A percentile compares a stretch with the other conserved stretches of the same genome.
These are phyloP conservation scores for Aporophyla lueneburgensis DNA, from an alignment of 2,888 invertebrate species.

Conservation along the genomic window DNA sequence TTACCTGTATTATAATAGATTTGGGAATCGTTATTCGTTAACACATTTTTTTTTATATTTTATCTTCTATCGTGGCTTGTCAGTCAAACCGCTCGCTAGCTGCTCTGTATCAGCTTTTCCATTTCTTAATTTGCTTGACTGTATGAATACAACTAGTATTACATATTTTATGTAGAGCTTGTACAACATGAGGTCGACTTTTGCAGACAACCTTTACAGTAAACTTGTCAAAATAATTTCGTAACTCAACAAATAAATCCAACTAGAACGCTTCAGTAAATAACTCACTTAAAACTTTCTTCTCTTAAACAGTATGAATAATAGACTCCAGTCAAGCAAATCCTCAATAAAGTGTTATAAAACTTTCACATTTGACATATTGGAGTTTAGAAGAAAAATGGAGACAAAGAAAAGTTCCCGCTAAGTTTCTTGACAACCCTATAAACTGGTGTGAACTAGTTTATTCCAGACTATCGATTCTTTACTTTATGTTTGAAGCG, in stretches of 20 bases:
- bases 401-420: conserved; percentile 58
- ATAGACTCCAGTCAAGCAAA: conserved; percentile 47
- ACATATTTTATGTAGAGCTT: too few species aligned
- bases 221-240: conserved; percentile 1
- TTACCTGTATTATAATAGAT: too few species aligned
- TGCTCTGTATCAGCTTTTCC: too few species aligned
- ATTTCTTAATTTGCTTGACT: too few species aligned
- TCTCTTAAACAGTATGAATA: conserved; percentile 46
- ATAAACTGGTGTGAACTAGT: conserved; percentile 64
- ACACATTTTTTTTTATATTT: too few species aligned
- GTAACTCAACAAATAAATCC: conserved; percentile 9
- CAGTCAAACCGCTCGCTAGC: too few species aligned
- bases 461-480: conserved; percentile 60
- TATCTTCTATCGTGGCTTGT: too few species aligned
- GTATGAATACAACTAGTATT: too few species aligned
- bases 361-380: conserved; percentile 68
- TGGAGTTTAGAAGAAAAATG: conserved; percentile 62
- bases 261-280: conserved; percentile 22
- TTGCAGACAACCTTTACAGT: too few species aligned
- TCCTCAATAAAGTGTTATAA: conserved; percentile 55
- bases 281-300: conserved; percentile 32
- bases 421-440: conserved; percentile 58
- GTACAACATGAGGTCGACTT: too few species aligned
- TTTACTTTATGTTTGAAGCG: conserved; percentile 52
- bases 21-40: too few species aligned